These are phyloP conservation scores for Drosophila sproati DNA, from an alignment of 1,140 invertebrate species.

Conservation along the genomic window DNA sequence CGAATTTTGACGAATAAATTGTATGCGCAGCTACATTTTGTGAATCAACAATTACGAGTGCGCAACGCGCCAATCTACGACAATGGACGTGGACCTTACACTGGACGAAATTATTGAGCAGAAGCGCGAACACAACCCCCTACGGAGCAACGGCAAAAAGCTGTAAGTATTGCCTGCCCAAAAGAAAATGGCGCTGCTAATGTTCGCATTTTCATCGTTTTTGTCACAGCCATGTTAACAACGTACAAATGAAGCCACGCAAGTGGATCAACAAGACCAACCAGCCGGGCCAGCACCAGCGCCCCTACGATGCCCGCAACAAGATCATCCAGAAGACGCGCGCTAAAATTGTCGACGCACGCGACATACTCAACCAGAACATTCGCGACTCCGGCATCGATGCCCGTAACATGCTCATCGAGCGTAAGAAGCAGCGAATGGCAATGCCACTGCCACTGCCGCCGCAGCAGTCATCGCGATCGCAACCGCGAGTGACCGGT, in stretches of 20 bases:
- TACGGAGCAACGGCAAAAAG: conserved; percentile 47
- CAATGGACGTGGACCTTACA: conserved; percentile 61
- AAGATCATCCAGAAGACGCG: conserved; percentile 90
- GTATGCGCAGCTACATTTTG: conserved; percentile 9
- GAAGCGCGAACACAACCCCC: conserved; percentile 43
- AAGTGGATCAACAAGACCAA: conserved; percentile 43
- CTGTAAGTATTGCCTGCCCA: conserved; percentile 49
- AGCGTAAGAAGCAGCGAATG: conserved; percentile 57
- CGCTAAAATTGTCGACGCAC: conserved; percentile 88
- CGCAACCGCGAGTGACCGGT: background rate
- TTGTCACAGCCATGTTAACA: conserved; percentile 7
- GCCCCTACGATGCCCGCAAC: conserved; percentile 87
- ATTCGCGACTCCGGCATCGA: conserved; percentile 87
- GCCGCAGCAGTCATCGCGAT: background rate
- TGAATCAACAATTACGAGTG: conserved; percentile 5
- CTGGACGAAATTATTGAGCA: conserved; percentile 70
- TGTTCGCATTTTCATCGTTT: background rate
- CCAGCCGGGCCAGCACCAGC: conserved; percentile 21
- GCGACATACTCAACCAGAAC: conserved; percentile 89
- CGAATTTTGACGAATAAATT: background rate
- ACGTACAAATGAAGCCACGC: conserved; percentile 29
- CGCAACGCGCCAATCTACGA: conserved; percentile 4
- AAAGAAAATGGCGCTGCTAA: conserved; percentile 65
- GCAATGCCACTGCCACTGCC: conserved; percentile 12
- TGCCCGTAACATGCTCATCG: conserved; percentile 86